Percentiles rank a stretch among this genome's conserved stretches.
phyloP scores from a whole-genome alignment of 2,113 vertebrate species.

The Ageneiosus marmoratus region DNA sequence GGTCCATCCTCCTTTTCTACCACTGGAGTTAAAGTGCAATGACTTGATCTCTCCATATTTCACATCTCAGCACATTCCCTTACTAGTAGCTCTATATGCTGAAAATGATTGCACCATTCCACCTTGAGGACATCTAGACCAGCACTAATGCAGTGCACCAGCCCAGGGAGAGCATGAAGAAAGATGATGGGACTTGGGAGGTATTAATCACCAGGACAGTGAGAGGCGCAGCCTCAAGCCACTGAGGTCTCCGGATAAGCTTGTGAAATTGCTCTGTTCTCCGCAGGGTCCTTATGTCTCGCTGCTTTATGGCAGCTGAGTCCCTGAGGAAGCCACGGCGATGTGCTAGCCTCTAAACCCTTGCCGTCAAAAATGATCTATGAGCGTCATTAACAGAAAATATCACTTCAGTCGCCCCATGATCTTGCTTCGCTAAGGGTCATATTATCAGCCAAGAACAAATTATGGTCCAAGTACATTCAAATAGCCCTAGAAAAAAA shows the following conservation, averaged over 20 bases:
- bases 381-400: slow-evolving; percentile 57
- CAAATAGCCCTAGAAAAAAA: slow-evolving; percentile 48
- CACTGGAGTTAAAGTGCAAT: slow-evolving; percentile 34
- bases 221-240: slow-evolving; percentile 50
- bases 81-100: slow-evolving; percentile 38
- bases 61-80: slow-evolving; percentile 33
- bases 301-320: slow-evolving; percentile 55
- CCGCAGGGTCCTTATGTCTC: slow-evolving; percentile 54
- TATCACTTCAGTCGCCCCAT: slow-evolving; percentile 57
- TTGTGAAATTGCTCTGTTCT: slow-evolving; percentile 54
- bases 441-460: slow-evolving; percentile 58
- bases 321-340: slow-evolving; percentile 49
- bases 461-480: slow-evolving; percentile 57
- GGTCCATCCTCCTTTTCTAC: slow-evolving; percentile 17
- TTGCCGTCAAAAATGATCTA: slow-evolving; percentile 55
- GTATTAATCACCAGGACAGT: slow-evolving; percentile 59
- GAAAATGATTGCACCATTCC: slow-evolving; percentile 52
- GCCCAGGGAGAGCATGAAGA: slow-evolving; percentile 51
- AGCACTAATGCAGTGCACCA: slow-evolving; percentile 53
- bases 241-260: slow-evolving; percentile 52
- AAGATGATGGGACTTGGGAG: slow-evolving; percentile 54
- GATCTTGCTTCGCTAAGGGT: slow-evolving; percentile 57
- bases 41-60: slow-evolving; percentile 48
- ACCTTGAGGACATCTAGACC: slow-evolving; percentile 57
- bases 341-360: slow-evolving; percentile 56